These are phyloP conservation scores for Indri indri DNA, from an alignment of 2,113 vertebrate genomes.

Conservation along the genomic window DNA sequence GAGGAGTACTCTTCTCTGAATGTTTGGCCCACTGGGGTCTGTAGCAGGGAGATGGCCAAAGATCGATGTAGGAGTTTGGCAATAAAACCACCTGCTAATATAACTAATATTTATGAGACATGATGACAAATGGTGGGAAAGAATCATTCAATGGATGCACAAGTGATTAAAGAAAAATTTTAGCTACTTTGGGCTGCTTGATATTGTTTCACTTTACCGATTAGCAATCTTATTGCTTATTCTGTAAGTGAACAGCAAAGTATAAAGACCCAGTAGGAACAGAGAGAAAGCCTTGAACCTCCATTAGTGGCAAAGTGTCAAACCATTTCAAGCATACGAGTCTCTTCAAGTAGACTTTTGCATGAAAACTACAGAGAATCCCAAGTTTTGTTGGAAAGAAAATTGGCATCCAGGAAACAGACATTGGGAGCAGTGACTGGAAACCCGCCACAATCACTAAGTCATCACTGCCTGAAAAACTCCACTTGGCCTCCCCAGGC, in stretches of 20 bases:
- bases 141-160: background rate
- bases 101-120: background rate
- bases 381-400: background rate
- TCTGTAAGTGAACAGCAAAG: background rate
- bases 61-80: background rate
- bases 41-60: background rate
- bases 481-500: rapidly evolving
- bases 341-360: background rate
- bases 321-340: background rate
- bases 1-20: background rate
- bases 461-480: background rate
- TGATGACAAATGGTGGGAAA: background rate
- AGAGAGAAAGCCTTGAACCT: background rate
- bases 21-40: no score
- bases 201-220: background rate
- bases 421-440: background rate
- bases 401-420: background rate
- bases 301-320: background rate
- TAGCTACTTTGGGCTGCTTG: background rate
- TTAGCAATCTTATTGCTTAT: background rate
- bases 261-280: background rate
- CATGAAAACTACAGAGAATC: background rate
- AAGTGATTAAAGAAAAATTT: background rate
- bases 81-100: background rate
- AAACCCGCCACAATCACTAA: background rate